Evolutionary conservation across 2,888 invertebrate genomes (phyloP), one percentile per base, ranked within the genome.

Genomic region (Euzetes globulus): DNA sequence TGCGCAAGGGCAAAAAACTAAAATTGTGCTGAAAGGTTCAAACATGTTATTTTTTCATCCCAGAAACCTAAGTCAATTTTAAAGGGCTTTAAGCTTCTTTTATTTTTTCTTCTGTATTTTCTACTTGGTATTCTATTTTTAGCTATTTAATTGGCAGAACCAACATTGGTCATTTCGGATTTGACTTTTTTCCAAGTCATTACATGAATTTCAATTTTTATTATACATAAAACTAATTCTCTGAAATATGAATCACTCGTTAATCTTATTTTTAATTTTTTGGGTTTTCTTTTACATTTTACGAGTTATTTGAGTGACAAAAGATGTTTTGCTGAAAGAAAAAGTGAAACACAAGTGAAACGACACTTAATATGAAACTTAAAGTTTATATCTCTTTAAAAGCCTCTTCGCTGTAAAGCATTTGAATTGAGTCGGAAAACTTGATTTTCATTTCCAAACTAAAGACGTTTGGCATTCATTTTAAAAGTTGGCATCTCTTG

Each of bases 351-450:
- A 33, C 33, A 33, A 33, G 17, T 25, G 27, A 19, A 63, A 19
- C 22, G 63, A 25, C n/a, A 19, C 33, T 33, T 33, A 63, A 19
- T 25, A 41, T 1, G 41, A 25, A n/a, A 19, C 19, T 19, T 5
- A n/a, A n/a, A 27, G 19, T 33, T 4, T 27, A 70, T 45, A 15
- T 45, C 45, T 5, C 72, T 71, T 71, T 71, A 52, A 72, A 60
- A 72, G 58, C 22, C 58, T 58, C 58, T 58, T 58, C 15, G 11
- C 58, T 58, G 58, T 27, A 58, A 58, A 58, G 15, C 58, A 6
- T 50, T 50, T 50, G 50, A 19, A 19, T 50, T 50, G 2, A 19
- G 50, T 50, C 19, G 50, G 19, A 50, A 50, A 50, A 50, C n/a
- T 50, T 41, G 41, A 41, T 41, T 50, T 50, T n/a, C 4, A 50